A percentile compares a stretch with the other conserved stretches of the same genome.
phyloP scores from a whole-genome alignment of 2,888 invertebrate genomes.

The Molanna angustata region DNA sequence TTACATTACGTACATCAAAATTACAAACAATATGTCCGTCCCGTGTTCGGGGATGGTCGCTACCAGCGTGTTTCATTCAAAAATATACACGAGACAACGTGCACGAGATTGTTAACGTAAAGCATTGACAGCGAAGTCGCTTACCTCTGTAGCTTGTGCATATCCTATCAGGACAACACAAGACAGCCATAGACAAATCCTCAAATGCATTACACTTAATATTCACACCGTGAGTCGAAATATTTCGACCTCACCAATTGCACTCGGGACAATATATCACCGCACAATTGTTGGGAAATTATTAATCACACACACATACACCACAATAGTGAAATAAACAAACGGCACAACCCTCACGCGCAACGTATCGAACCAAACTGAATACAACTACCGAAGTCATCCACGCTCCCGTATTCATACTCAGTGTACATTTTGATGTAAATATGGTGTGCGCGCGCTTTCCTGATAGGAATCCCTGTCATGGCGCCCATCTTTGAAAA shows the following conservation, averaged over 20 bases:
- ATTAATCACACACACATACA: conserved; percentile 21
- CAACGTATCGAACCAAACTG: neutral
- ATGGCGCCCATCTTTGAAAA: conserved; percentile 10
- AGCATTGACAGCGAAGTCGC: conserved; percentile 39
- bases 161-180: conserved; percentile 71
- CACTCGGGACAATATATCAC: conserved; percentile 37
- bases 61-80: conserved; percentile 18
- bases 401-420: conserved; percentile 25
- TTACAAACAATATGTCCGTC: no score
- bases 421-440: conserved; percentile 7
- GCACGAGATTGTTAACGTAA: conserved; percentile 6
- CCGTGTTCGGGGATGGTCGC: no score
- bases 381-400: conserved; percentile 22
- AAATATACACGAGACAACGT: conserved; percentile 16
- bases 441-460: conserved; percentile 24
- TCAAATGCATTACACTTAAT: conserved; percentile 69
- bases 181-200: conserved; percentile 72
- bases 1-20: no score
- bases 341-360: conserved; percentile 19
- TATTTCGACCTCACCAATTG: conserved; percentile 25
- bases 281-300: conserved; percentile 20
- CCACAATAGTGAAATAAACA: conserved; percentile 3
- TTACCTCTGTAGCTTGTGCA: conserved; percentile 74
- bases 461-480: conserved; percentile 7
- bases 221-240: conserved; percentile 44